phyloP scores from a whole-genome alignment of 1,140 invertebrate genomes.

The Ceratitis capitata region DNA sequence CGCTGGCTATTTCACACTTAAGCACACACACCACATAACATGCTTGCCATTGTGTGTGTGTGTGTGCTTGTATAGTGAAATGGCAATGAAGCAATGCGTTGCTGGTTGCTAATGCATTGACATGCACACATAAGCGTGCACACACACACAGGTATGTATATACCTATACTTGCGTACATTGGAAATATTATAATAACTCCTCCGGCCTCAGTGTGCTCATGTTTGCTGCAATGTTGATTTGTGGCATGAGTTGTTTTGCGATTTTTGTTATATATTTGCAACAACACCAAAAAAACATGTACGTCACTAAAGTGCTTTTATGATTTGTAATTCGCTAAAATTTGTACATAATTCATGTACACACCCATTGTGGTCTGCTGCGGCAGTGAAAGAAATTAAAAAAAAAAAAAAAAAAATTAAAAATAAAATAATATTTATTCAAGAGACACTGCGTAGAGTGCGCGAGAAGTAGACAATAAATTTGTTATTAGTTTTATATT shows the following conservation, averaged over 20 bases:
- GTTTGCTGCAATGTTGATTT: not conserved
- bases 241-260: not conserved
- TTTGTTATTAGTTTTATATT: no score
- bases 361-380: not conserved
- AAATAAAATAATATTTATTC: no score
- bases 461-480: no score
- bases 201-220: not conserved
- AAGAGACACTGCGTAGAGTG: no score
- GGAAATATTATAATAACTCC: not conserved
- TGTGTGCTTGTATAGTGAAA: not conserved
- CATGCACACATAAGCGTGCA: not conserved
- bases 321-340: not conserved
- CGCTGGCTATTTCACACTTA: no score
- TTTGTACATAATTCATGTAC: not conserved
- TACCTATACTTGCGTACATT: no score
- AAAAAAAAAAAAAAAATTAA: no score
- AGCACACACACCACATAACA: not conserved
- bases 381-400: no score
- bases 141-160: not conserved
- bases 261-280: not conserved
- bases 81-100: not conserved
- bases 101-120: not conserved
- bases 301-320: conserved; percentile 13
- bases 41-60: no score
- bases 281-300: not conserved